Evolutionary conservation across 2,888 invertebrate genomes (phyloP).

Genomic region (Machimus atricapillus): DNA sequence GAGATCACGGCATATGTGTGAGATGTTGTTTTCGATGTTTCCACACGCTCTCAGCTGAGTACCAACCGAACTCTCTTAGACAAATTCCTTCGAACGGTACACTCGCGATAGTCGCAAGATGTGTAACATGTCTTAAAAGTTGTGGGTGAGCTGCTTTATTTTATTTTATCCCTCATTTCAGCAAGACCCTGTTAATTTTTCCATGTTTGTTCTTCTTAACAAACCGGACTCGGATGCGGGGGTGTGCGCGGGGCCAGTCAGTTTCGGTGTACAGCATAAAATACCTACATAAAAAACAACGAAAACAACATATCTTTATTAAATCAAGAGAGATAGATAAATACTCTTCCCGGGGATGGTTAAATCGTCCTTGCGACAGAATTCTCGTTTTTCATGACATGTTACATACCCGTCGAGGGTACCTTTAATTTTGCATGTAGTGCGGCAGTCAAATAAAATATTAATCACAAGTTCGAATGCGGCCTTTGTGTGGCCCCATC

Average conservation of each 20-base stretch:
- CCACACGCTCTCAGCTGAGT: background rate
- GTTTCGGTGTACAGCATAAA: background rate
- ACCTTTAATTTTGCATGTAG: background rate
- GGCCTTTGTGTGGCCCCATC: background rate
- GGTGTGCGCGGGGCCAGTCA: background rate
- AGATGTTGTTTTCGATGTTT: slow-evolving; percentile 24
- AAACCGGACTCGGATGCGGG: background rate
- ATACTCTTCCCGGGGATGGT: background rate
- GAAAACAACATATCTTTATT: background rate
- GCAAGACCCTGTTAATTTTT: background rate
- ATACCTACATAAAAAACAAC: background rate
- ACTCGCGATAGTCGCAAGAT: background rate
- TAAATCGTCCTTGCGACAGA: background rate
- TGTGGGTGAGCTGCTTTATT: background rate
- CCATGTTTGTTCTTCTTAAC: background rate
- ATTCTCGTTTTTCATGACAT: background rate
- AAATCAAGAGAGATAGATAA: background rate
- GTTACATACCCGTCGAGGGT: background rate
- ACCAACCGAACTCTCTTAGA: background rate
- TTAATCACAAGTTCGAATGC: background rate
- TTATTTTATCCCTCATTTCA: background rate
- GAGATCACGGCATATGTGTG: background rate
- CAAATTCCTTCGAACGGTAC: background rate
- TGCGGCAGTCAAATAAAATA: slow-evolving; percentile 1
- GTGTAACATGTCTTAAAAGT: background rate